Conservation (phyloP, 2,113 vertebrate genomes). For the Ciconia boyciana region DNA sequence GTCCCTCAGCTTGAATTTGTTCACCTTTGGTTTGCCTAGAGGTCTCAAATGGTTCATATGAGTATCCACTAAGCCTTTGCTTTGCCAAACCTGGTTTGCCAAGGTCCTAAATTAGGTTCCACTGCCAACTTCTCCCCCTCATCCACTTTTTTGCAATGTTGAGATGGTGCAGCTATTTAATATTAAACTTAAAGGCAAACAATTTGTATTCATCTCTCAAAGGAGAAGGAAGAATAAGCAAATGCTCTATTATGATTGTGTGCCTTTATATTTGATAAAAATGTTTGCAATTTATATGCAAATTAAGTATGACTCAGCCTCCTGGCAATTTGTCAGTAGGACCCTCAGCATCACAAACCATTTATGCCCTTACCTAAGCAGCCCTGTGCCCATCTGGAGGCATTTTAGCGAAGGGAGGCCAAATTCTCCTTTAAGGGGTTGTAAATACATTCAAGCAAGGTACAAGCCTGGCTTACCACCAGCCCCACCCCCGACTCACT, state of each 20-base stretch:
- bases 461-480: not conserved
- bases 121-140: not conserved
- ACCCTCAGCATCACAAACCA: conserved; percentile 10
- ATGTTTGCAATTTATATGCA: conserved; percentile 71
- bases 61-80: not conserved
- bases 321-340: conserved; percentile 33
- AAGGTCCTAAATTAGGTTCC: not conserved
- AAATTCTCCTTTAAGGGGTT: not conserved
- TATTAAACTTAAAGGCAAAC: conserved; percentile 49
- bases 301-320: conserved; percentile 58
- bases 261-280: conserved; percentile 71
- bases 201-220: conserved; percentile 62
- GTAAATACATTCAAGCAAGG: not conserved
- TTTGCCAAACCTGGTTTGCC: not conserved
- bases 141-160: not conserved
- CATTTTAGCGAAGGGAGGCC: not conserved
- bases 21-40: not conserved
- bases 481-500: rapidly evolving
- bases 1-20: not conserved
- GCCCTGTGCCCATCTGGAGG: not conserved
- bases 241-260: conserved; percentile 52
- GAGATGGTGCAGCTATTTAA: conserved; percentile 11
- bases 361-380: not conserved
- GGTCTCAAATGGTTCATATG: not conserved
- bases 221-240: conserved; percentile 57